Percentiles rank a stretch among this genome's conserved stretches.
These are phyloP conservation scores for Clarias macrocephalus DNA, from an alignment of 2,113 vertebrate genomes.

Conservation along the genomic window DNA sequence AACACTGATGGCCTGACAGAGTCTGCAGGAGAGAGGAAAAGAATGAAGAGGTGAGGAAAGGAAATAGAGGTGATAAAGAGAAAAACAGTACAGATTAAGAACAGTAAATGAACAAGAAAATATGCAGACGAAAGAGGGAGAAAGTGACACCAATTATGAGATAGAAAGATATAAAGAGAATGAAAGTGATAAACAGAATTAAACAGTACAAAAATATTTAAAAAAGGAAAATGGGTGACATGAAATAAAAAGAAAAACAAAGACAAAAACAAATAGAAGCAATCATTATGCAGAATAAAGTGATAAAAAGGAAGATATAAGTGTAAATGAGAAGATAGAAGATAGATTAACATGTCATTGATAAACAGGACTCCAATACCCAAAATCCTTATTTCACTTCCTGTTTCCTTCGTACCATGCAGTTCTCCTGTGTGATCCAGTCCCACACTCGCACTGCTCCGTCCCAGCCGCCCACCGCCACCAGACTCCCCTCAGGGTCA, in stretches of 20 bases:
- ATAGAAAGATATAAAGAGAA: neutral
- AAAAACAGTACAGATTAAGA: neutral
- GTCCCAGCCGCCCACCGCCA: constrained; percentile 82
- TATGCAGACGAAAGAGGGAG: too few relatives aligned
- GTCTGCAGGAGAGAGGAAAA: constrained; percentile 62
- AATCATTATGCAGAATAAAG: too few relatives aligned
- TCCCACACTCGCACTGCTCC: constrained; percentile 73
- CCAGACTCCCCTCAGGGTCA: constrained; percentile 72
- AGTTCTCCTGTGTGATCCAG: constrained; percentile 66
- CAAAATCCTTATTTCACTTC: neutral
- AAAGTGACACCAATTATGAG: neutral
- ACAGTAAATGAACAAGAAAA: neutral
- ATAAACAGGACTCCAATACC: neutral
- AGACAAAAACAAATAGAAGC: too few relatives aligned
- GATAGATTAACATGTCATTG: neutral
- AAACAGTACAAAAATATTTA: neutral
- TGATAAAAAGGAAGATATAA: neutral
- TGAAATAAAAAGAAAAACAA: neutral
- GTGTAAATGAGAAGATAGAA: neutral
- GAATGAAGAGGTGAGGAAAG: neutral
- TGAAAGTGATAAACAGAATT: neutral
- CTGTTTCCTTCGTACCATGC: constrained; percentile 57
- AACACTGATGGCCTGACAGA: constrained; percentile 69
- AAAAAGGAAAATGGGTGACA: neutral
- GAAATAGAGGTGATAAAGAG: neutral